Base-by-base conservation (phyloP, 2,888 invertebrate species). In the Epinotia demarniana region DNA sequence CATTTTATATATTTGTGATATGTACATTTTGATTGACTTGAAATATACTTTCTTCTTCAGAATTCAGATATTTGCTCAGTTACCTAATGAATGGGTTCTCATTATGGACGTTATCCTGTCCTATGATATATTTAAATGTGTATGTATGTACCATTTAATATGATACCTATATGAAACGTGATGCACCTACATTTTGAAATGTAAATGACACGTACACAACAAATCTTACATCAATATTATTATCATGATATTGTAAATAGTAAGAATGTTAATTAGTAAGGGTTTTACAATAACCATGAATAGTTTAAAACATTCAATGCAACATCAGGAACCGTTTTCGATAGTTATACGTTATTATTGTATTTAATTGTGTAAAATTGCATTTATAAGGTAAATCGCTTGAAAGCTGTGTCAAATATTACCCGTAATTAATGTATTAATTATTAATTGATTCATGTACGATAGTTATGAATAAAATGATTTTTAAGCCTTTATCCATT, bases 391-490 rank as follows among this genome's bases (percentile, higher is more conserved):
- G 82, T 86, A 86, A 83, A 81, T 82, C 88, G 90, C 90, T 90
- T 86, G 80, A 78, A 81, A 84, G 83, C 86, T 81, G 90, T 90
- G 90, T 90, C 89, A 87, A 88, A 87, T 78, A 80, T 81, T 86
- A 86, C 82, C 85, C 86, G 81, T 88, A 87, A 88, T 80, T 78
- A 78, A 77, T 83, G 84, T 85, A 87, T 86, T 89, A 89, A 88
- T 87, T 89, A 86, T 72, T 77, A 88, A 90, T 89, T 83, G 79
- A 87, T 91, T 92, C 92, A 92, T 92, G 92, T 93, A 93, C 89
- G 86, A 93, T 93, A 93, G 93, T 92, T 92, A 93, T 89, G 87
- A 92, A 91, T 93, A 92, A 92, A 90, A 87, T 90, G 92, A 92
- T 93, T 93, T 93, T 92, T 93, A 93, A 92, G 90, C 90, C 89